Percentiles rank a stretch among this genome's conserved stretches.
Evolutionary conservation across 2,113 vertebrate genomes (phyloP).

Genomic region (Condylura cristata): DNA sequence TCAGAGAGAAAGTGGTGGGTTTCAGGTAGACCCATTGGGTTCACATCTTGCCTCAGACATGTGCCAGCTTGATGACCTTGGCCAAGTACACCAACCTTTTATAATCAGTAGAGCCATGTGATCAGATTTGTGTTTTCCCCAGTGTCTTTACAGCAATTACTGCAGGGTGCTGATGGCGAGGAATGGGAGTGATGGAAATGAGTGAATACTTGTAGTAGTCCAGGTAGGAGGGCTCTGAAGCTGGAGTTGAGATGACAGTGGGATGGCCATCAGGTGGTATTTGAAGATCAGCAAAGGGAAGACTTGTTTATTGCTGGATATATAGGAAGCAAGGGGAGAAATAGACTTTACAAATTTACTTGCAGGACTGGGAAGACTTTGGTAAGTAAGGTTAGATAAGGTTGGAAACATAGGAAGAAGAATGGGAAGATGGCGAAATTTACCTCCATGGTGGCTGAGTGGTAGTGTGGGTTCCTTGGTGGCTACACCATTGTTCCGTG

Average conservation of each 20-base stretch:
- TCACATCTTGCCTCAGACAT: not conserved
- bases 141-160: fast-evolving
- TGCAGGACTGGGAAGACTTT: not conserved
- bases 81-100: not conserved
- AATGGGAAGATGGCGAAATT: too few relatives aligned
- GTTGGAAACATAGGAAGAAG: not conserved
- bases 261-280: fast-evolving
- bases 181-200: not conserved
- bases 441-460: not conserved
- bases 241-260: fast-evolving
- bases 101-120: not conserved
- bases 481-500: not conserved
- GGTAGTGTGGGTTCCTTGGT: not conserved
- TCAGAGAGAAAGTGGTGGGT: not conserved
- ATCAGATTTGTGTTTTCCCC: not conserved
- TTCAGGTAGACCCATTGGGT: fast-evolving
- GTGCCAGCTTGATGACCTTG: not conserved
- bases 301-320: too few relatives aligned
- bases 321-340: too few relatives aligned
- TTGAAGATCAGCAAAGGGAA: not conserved
- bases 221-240: fast-evolving
- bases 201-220: not conserved
- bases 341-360: fast-evolving
- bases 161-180: not conserved
- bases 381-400: not conserved